Evolutionary conservation across 2,113 vertebrate genomes (phyloP), one percentile per base, ranked within the genome.

Genomic region (Aix galericulata): DNA sequence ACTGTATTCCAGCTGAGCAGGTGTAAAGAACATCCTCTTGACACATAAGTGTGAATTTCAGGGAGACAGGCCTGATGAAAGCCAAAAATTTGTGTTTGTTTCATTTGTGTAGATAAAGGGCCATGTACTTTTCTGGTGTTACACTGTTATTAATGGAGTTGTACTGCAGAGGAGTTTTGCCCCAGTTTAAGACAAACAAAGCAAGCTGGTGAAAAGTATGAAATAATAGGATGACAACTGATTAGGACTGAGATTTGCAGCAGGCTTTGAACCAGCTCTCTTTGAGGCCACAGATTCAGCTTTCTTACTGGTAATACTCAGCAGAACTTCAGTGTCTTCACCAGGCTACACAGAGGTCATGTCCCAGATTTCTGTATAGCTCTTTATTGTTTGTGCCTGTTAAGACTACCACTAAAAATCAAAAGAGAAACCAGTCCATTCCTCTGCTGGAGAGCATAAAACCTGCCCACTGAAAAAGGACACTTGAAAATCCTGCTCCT

Each of bases 11-110:
- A 96, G 95, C 94, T 90, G 90, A 94, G 95, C 60, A 96, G 66
- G 86, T 96, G 92, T 91, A 82, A 96, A 95, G 93, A 96, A 89
- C 77, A 93, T 59, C 53, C 80, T 86, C 93, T 82, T 92, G 93
- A 91, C 32, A 23, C 60, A 60, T 46, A 93, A 95, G 92, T 96
- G 96, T 95, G 94, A 96, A 96, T 96, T 96, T 96, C 88, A 91
- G 66, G 69, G 88, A 95, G 90, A 91, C 64, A 89, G 69, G 69
- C 32, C 52, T 64, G 86, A 78, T 90, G 56, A 93, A 93, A 86
- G 48, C 23, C 44, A 72, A 53, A 84, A 56, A 90, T 86, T 68
- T 86, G 22, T 46, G 31, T 90, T 94, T 90, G 48, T 90, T 91
- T 93, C 82, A 40, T 92, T 97, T 89, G 38, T 66, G 71, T 82